Evolutionary conservation across 2,888 invertebrate genomes (phyloP), one percentile per base, ranked within the genome.

Genomic region (Drosophila percnosoma): DNA sequence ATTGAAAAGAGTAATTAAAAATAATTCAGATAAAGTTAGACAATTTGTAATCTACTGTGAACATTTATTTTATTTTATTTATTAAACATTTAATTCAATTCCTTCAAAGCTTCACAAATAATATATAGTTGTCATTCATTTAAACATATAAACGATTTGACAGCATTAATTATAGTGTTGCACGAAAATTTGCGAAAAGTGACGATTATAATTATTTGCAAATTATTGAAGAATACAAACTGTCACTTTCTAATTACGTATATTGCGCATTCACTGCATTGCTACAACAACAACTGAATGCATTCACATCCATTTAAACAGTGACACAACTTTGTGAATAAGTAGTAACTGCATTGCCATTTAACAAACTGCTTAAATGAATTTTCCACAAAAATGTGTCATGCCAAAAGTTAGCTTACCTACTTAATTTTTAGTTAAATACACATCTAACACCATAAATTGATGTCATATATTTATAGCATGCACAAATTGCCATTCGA

Each of bases 361-460:
- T 10, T 24, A 24, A 33, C 68, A 60, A 69, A 62, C 68, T 57
- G 55, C 18, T 21, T 27, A 45, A 75, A 61, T 71, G 73, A 72
- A 77, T 89, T 87, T 45, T 67, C 57, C 80, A 75, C 74, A 78
- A 59, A 60, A 82, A 76, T 51, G 61, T 64, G 53, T 29, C 49
- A 63, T 31, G n/a, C 57, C 63, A 49, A 52, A 60, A 63, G 68
- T 57, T 66, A 58, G 27, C 57, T 64, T 54, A 65, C 49, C 63
- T 64, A 63, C 57, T 68, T 73, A 75, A 80, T 66, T 68, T 78
- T 69, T 70, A 52, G 5, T 42, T 58, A 27, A 59, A 58, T 21
- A 53, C 40, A 69, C 66, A 57, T 27, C 29, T 38, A 60, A 36
- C 68, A 76, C 29, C 80, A 68, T 68, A 55, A 60, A 71, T 59